Evolutionary conservation across 2,888 invertebrate species (phyloP).

Genomic region (Taphrorychus bicolor): DNA sequence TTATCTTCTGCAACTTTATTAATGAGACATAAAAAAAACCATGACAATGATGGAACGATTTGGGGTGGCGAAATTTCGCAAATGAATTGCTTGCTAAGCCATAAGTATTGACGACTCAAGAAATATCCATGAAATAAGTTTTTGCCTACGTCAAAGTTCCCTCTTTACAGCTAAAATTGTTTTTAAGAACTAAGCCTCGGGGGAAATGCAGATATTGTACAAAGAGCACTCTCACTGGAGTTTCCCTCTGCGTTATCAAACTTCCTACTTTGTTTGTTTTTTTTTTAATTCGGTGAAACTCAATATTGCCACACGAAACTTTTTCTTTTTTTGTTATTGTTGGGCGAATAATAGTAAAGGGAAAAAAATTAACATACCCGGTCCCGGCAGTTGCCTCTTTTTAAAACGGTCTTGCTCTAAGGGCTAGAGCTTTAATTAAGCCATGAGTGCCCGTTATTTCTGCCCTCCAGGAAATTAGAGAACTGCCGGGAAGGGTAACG

Average conservation of each 20-base stretch:
- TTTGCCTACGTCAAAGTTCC: too few species aligned
- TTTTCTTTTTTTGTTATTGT: too few species aligned
- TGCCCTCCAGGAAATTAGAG: background rate
- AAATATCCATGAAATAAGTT: too few species aligned
- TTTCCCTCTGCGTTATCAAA: background rate
- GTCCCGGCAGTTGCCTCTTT: too few species aligned
- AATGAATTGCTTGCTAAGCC: too few species aligned
- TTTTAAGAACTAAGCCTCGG: too few species aligned
- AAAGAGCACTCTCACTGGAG: background rate
- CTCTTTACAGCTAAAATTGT: too few species aligned
- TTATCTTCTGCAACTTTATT: slow-evolving; percentile 25
- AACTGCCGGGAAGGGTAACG: background rate
- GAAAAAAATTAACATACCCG: too few species aligned
- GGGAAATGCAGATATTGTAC: background rate
- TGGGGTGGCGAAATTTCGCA: too few species aligned
- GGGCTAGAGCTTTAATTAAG: background rate
- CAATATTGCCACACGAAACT: background rate
- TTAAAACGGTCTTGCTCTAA: background rate
- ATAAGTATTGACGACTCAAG: too few species aligned
- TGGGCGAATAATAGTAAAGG: too few species aligned
- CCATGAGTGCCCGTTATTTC: background rate
- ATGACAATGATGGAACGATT: slow-evolving; percentile 31
- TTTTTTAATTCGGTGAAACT: background rate
- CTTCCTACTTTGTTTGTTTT: background rate
- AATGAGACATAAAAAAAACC: slow-evolving; percentile 20